Evolutionary conservation across 2,888 invertebrate species (phyloP).

Genomic region (Syrista parreyssii): DNA sequence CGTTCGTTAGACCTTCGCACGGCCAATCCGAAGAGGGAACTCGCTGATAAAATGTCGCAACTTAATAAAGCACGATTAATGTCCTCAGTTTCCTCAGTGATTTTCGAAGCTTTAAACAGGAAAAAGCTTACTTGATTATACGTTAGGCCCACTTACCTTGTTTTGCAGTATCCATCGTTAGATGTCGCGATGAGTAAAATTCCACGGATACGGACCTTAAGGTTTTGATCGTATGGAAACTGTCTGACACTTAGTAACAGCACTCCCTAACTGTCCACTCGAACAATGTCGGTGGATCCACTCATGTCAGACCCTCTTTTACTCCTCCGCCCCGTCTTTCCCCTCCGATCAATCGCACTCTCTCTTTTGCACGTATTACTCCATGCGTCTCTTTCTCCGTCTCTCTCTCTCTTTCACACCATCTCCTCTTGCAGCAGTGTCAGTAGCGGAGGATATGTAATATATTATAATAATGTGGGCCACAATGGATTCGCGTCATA

Average conservation of each 20-base stretch:
- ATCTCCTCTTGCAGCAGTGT: constrained; percentile 19
- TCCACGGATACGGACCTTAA: not conserved
- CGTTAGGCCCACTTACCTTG: not conserved
- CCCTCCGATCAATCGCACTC: not conserved
- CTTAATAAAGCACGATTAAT: not conserved
- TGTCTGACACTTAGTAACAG: constrained; percentile 36
- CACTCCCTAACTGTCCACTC: constrained; percentile 45
- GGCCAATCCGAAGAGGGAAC: not conserved
- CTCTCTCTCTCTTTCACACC: constrained; percentile 26
- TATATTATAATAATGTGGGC: constrained; percentile 59
- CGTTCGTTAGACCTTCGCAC: not conserved
- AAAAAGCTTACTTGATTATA: not conserved
- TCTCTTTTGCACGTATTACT: constrained; percentile 21
- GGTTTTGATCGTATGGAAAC: constrained; percentile 14
- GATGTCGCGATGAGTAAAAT: not conserved
- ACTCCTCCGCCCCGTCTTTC: not conserved
- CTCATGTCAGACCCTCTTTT: not conserved
- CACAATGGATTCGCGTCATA: constrained; percentile 64
- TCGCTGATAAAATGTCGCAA: not conserved
- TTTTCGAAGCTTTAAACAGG: not conserved
- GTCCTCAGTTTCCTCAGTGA: not conserved
- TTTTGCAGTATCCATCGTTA: not conserved
- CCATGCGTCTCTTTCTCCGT: constrained; percentile 18
- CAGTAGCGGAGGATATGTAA: constrained; percentile 34
- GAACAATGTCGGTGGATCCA: constrained; percentile 52